Conservation (phyloP, 64 coral and sea anemone genomes). For the Acropora tenuis region DNA sequence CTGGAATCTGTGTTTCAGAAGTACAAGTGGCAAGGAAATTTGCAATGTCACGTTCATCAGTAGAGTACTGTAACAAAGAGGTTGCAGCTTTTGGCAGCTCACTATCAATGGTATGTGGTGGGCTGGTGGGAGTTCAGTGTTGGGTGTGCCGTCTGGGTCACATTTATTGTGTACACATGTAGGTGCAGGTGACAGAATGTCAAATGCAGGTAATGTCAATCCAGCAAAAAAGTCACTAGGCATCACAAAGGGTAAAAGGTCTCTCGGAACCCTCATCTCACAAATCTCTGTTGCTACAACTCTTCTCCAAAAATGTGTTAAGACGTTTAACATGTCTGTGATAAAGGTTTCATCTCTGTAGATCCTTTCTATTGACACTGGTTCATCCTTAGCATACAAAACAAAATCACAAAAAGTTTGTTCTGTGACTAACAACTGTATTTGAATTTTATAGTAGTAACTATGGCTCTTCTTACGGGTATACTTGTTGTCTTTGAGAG, state of each 20-base stretch:
- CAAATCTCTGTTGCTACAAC: constrained; percentile 49
- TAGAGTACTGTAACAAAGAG: background rate
- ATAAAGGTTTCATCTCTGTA: constrained; percentile 65
- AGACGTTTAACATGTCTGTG: constrained; percentile 24
- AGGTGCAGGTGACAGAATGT: constrained; percentile 9
- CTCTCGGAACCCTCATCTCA: constrained; percentile 54
- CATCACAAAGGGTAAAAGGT: constrained; percentile 47
- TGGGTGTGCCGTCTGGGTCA: background rate
- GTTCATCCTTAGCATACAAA: constrained; percentile 59
- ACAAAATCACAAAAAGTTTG: constrained; percentile 67
- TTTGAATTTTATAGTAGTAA: constrained; percentile 57
- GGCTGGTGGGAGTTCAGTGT: background rate
- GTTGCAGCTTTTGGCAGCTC: background rate
- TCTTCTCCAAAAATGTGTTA: constrained; percentile 52
- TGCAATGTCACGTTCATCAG: constrained; percentile 39
- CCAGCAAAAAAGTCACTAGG: constrained; percentile 9
- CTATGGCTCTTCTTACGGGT: constrained; percentile 22
- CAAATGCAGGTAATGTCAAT: constrained; percentile 11
- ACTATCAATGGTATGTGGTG: background rate
- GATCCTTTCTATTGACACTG: constrained; percentile 74
- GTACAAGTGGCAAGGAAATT: constrained; percentile 71
- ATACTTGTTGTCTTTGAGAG: constrained; percentile 26
- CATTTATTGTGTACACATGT: background rate
- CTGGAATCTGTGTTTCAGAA: constrained; percentile 28
- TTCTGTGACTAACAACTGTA: constrained; percentile 48